Conservation (phyloP, 1,140 invertebrate species). For the Solenopsis invicta region DNA sequence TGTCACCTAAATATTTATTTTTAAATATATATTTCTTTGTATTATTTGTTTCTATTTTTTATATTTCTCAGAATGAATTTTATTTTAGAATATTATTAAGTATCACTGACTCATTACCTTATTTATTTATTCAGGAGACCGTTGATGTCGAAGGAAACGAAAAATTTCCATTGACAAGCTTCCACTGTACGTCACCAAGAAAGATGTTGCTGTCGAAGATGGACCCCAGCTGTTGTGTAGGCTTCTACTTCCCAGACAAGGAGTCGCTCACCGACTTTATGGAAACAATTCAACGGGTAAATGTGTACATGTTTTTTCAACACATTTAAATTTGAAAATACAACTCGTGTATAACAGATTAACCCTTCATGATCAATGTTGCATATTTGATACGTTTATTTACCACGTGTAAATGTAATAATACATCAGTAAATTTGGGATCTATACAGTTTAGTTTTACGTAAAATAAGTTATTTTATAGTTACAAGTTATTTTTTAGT, state of each 20-base stretch:
- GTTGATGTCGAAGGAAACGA: slow-evolving; percentile 92
- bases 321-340: background rate
- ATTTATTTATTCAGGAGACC: slow-evolving; percentile 87
- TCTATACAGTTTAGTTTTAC: too few relatives aligned
- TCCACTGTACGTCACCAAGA: slow-evolving; percentile 95
- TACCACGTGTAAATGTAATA: too few relatives aligned
- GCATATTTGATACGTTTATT: too few relatives aligned
- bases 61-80: background rate
- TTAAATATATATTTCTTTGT: background rate
- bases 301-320: slow-evolving; percentile 8
- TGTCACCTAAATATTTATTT: background rate
- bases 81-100: background rate
- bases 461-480: too few relatives aligned
- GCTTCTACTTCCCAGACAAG: slow-evolving; percentile 94
- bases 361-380: too few relatives aligned
- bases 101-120: background rate
- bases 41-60: background rate
- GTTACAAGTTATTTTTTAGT: too few relatives aligned
- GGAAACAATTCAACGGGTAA: slow-evolving; percentile 90
- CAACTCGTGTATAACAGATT: background rate
- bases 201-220: slow-evolving; percentile 95
- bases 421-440: too few relatives aligned
- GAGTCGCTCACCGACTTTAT: slow-evolving; percentile 93
- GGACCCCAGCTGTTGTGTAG: slow-evolving; percentile 97
- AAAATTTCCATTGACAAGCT: slow-evolving; percentile 91